Evolutionary conservation across 2,888 invertebrate genomes (phyloP), one percentile per base, ranked within the genome.

Genomic region (Fabriciana adippe): DNA sequence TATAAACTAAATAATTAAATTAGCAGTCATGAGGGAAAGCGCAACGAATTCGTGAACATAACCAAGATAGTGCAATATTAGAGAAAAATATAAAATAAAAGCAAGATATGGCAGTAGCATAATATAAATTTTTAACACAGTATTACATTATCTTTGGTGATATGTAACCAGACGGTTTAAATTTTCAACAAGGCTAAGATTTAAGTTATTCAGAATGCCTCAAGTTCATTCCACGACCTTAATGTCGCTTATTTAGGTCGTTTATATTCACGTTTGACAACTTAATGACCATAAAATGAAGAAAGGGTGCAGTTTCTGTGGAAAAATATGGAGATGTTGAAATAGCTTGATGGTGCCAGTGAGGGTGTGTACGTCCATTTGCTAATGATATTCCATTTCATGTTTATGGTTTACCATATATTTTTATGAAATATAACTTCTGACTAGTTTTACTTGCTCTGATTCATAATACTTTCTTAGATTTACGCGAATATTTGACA

Each of bases 291-390:
- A 45, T 35, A 35, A 48, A 54, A 26, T 35, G 51, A 57, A 57
- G 51, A 65, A 54, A 47, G 56, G 59, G 54, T 59, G 65, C 53
- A 53, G 31, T 59, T 59, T 53, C 47, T 54, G 47, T 47, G 21
- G 2, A 54, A 57, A 57, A 48, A 57, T 47, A 47, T 41, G n/a
- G 45, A 53, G 31, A 59, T 57, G 21, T 47, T 50, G 51, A n/a
- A 41, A 47, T 45, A 15, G 53, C 26, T 26, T 64, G 56, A 41
- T 56, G n/a, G 47, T 16, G 50, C 4, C 21, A 41, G 54, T 21
- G 18, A 41, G 41, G 53, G 53, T 47, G 59, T 59, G 59, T 59
- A 48, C 26, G 3, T 26, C 59, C 59, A 59, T 59, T 59, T 59
- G 26, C 59, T 59, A 59, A 59, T 59, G 59, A 48, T 59, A 59